phyloP scores from a whole-genome alignment of 2,888 invertebrate genomes.

The Sipunculus nudus region DNA sequence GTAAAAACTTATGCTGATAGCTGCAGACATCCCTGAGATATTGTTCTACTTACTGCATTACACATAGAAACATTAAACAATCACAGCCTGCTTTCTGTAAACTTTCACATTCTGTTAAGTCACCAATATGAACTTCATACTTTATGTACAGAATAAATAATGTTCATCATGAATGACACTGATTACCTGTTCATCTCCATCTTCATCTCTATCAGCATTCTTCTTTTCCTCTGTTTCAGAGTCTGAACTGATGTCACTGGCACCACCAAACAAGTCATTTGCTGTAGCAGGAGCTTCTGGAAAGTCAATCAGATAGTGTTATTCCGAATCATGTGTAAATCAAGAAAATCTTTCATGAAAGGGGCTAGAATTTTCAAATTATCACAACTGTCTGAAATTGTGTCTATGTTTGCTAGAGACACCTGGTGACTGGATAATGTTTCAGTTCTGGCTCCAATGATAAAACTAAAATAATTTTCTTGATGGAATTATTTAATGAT shows the following conservation, averaged over 20 bases:
- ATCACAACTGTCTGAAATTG: not conserved
- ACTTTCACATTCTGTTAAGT: not conserved
- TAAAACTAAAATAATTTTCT: too few species aligned
- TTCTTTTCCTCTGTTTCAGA: slow-evolving; percentile 74
- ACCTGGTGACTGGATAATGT: not conserved
- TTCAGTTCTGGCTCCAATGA: too few species aligned
- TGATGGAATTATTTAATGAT: not conserved
- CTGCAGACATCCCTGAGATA: too few species aligned
- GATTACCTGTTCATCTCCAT: slow-evolving; percentile 15
- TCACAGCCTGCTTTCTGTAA: not conserved
- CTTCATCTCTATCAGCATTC: slow-evolving; percentile 24
- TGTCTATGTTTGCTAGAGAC: not conserved
- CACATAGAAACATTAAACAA: not conserved
- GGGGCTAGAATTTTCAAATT: too few species aligned
- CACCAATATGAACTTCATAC: too few species aligned
- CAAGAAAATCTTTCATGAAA: too few species aligned
- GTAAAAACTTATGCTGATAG: too few species aligned
- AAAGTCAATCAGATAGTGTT: not conserved
- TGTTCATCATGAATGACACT: slow-evolving; percentile 7
- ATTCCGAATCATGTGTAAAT: too few species aligned
- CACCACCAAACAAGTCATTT: slow-evolving; percentile 90
- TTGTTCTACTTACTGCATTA: too few species aligned
- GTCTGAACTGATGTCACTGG: slow-evolving; percentile 88
- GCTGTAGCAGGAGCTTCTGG: slow-evolving; percentile 72
- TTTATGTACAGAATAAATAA: too few species aligned